Conservation (phyloP, 2,797 vertebrate genomes). For the Siniperca obscura region DNA sequence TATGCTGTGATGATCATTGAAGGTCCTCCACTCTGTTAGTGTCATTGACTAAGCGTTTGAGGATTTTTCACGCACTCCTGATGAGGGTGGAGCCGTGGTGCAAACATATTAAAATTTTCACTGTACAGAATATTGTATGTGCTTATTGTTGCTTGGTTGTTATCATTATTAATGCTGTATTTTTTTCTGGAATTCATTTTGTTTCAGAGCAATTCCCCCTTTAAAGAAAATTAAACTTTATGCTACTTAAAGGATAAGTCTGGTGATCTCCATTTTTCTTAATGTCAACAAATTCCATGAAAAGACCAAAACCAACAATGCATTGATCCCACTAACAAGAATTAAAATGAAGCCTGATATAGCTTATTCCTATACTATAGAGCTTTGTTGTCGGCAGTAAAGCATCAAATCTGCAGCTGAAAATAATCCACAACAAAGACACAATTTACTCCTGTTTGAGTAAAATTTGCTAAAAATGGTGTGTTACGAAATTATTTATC, state of each 20-base stretch:
- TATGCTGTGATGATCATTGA: neutral
- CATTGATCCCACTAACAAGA: neutral
- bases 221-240: neutral
- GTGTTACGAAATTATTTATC: neutral
- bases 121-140: neutral
- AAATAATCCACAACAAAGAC: neutral
- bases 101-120: neutral
- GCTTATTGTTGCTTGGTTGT: neutral
- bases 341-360: neutral
- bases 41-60: neutral
- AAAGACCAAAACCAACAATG: conserved; percentile 1
- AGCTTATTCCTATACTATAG: neutral
- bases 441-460: neutral
- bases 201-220: neutral
- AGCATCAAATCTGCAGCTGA: neutral
- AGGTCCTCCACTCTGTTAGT: neutral
- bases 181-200: neutral
- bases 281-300: neutral
- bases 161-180: neutral
- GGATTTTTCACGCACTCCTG: neutral
- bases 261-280: neutral
- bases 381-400: neutral
- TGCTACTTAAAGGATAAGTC: neutral
- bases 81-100: neutral
- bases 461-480: neutral